phyloP scores from a whole-genome alignment of 2,113 vertebrate species.

The Gallinago media region DNA sequence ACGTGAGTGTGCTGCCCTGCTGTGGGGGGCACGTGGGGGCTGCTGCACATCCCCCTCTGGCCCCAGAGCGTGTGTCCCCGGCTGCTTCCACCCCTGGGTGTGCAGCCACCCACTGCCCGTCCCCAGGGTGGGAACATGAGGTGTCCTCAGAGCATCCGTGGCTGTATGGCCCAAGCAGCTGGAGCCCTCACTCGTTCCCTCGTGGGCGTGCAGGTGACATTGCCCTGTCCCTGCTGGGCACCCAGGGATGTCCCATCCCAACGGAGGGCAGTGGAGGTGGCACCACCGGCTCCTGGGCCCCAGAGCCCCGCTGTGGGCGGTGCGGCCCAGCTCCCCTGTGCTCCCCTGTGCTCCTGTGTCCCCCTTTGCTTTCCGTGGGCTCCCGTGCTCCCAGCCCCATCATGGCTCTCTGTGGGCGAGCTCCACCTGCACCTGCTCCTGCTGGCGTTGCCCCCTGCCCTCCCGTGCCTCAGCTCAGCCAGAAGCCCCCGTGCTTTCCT shows the following conservation, averaged over 20 bases:
- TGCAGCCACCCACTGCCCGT: accelerated
- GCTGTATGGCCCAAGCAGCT: accelerated
- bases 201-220: accelerated
- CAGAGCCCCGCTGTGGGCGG: accelerated
- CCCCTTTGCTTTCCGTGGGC: neutral
- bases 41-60: accelerated
- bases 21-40: neutral
- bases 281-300: neutral
- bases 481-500: neutral
- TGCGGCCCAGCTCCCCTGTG: no score
- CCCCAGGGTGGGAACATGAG: no score
- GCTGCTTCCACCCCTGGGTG: accelerated
- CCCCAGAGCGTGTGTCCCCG: accelerated
- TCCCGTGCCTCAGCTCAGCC: accelerated
- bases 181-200: accelerated
- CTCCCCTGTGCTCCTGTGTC: neutral
- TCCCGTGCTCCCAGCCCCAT: accelerated
- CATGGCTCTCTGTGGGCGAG: accelerated
- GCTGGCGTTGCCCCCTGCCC: accelerated
- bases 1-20: no score
- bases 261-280: accelerated
- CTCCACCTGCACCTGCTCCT: neutral
- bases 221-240: accelerated
- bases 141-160: accelerated
- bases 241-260: accelerated